phyloP scores from a whole-genome alignment of 2,797 vertebrate species.

The Perodicticus potto region DNA sequence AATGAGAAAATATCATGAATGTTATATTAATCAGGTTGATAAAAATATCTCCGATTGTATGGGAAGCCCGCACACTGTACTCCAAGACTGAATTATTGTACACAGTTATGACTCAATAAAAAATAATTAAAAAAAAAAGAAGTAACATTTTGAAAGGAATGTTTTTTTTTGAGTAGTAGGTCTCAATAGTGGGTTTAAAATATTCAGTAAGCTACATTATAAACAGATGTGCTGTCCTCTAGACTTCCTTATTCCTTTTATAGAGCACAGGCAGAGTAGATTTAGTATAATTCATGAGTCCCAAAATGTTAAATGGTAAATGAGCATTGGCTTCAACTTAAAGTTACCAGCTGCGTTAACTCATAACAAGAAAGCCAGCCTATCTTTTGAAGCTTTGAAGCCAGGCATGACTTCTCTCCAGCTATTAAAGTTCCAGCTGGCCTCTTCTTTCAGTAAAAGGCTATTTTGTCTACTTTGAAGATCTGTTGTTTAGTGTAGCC shows the following conservation, averaged over 20 bases:
- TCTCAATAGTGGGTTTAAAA: background rate
- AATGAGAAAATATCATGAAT: no score
- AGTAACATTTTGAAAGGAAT: background rate
- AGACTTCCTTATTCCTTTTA: background rate
- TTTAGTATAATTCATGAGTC: background rate
- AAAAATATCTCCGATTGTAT: no score
- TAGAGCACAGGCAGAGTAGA: background rate
- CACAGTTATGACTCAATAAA: no score
- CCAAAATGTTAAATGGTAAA: background rate
- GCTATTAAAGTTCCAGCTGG: background rate
- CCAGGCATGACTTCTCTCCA: background rate
- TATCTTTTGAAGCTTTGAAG: background rate
- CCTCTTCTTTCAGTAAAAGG: background rate
- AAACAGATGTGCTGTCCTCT: background rate
- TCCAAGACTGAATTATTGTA: no score
- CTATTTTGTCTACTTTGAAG: background rate
- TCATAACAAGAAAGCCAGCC: background rate
- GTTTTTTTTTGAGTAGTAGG: background rate
- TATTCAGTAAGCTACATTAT: background rate
- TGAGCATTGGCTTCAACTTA: background rate
- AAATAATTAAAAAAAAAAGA: no score
- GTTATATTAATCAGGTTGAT: no score
- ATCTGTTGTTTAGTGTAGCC: background rate
- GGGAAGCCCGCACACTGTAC: no score
- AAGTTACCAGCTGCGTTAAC: background rate